phyloP scores from a whole-genome alignment of 2,113 vertebrate species.

The Leptobrachium ailaonicum region DNA sequence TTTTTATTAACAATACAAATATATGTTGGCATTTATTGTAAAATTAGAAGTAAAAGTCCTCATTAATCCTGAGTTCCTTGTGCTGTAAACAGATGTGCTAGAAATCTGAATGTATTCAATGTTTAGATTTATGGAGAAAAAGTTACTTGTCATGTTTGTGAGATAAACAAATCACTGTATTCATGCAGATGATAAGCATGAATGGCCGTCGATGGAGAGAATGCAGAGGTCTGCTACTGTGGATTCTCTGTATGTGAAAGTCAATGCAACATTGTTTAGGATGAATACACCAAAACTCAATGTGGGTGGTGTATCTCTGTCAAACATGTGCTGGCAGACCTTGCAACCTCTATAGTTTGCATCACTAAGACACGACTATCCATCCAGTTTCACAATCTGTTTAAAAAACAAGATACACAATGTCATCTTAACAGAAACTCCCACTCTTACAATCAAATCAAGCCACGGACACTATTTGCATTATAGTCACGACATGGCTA shows the following conservation, averaged over 20 bases:
- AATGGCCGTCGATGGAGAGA: background rate
- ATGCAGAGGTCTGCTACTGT: background rate
- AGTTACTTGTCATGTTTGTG: background rate
- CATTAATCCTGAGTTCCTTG: too few species aligned
- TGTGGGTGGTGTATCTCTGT: conserved; percentile 18
- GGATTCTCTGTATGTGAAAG: conserved; percentile 10
- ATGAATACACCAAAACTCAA: conserved; percentile 20
- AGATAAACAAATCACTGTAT: background rate
- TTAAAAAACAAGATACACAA: background rate
- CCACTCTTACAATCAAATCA: too few species aligned
- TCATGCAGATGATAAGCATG: conserved; percentile 12
- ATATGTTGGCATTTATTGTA: too few species aligned
- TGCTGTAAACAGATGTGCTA: too few species aligned
- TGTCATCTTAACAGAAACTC: too few species aligned
- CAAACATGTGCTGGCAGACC: conserved; percentile 18
- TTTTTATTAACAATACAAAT: too few species aligned
- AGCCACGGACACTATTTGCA: too few species aligned
- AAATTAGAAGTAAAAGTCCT: too few species aligned
- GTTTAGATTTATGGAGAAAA: background rate
- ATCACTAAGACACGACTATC: conserved; percentile 11
- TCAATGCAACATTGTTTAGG: conserved; percentile 25
- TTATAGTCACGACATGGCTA: too few species aligned
- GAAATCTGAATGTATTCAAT: too few species aligned
- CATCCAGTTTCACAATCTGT: conserved; percentile 1
- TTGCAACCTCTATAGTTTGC: conserved; percentile 19